phyloP scores from a whole-genome alignment of 92 coral and sea anemone genomes.

The Porites lobata region DNA sequence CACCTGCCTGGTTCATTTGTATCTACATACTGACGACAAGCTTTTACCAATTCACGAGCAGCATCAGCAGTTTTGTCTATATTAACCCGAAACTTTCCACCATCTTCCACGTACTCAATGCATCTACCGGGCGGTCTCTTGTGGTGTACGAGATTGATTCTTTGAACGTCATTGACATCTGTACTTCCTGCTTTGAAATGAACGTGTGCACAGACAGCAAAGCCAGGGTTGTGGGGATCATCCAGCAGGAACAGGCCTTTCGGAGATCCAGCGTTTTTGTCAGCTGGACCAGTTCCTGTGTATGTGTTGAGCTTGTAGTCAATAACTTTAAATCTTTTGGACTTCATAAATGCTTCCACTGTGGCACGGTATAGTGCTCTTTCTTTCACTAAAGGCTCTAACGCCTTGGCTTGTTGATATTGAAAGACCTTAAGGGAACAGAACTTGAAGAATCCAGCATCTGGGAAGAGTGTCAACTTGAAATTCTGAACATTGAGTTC shows the following conservation, averaged over 20 bases:
- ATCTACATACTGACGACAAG: conserved; percentile 15
- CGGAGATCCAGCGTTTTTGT: conserved; percentile 39
- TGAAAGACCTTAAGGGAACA: conserved; percentile 11
- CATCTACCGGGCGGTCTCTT: conserved; percentile 28
- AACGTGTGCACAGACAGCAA: conserved; percentile 61
- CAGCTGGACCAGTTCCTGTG: not conserved
- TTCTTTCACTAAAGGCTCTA: not conserved
- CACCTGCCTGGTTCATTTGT: not conserved
- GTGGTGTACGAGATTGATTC: conserved; percentile 59
- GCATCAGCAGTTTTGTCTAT: conserved; percentile 1
- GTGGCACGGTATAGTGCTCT: conserved; percentile 9
- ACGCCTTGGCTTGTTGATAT: not conserved
- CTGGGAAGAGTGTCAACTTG: conserved; percentile 30
- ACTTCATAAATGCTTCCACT: conserved; percentile 23
- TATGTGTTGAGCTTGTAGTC: conserved; percentile 66
- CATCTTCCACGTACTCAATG: conserved; percentile 19
- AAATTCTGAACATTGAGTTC: conserved; percentile 4
- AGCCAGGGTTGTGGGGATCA: conserved; percentile 21
- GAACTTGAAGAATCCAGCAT: conserved; percentile 39
- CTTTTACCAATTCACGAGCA: conserved; percentile 11
- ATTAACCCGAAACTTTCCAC: not conserved
- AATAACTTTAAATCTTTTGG: conserved; percentile 5
- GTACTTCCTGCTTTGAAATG: conserved; percentile 44
- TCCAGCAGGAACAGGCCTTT: conserved; percentile 57
- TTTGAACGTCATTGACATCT: not conserved